Base-by-base conservation (phyloP, 1,140 invertebrate species). In the Neomicropteryx cornuta region DNA sequence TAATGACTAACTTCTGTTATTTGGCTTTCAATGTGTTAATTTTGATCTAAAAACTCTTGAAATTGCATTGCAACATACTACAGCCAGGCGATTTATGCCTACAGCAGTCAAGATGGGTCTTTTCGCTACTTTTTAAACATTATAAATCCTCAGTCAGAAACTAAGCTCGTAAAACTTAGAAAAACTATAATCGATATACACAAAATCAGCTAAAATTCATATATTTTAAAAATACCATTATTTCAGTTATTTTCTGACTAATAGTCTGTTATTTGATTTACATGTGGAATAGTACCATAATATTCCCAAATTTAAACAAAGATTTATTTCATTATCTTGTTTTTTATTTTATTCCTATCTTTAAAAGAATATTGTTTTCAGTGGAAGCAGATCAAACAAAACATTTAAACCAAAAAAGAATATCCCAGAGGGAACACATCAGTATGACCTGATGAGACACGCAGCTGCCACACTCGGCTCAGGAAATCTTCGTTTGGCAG, bases 381-480 rank as follows among this genome's bases (percentile, higher is more conserved):
- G 79, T 70, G 86, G 87, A 56, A 83, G 83, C 62, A 77, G 89
- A 53, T 92, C 88, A 41, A 92, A 89, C 33, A 94, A 93, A 72
- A 94, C 94, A 30, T 98, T 98, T 60, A 97, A 97, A 63, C 95
- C 95, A 43, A 97, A 97, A 69, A 97, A 97, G 62, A 97, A 97
- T 67, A 98, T 98, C 56, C 93, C 93, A 3, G 95, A 98, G 70
- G 94, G 93, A 30, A 97, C 92, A 6, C 92, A 97, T 73, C 94
- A 97, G 57, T 96, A 97, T 86, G 93, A 98, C 60, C 71, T 98
- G 56, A 97, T 98, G 92, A 94, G 97, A 73, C 95, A 98, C 79
- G 96, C 95, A 18, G 93, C 94, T 16, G 92, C 93, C 13, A 99
- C 96, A 1, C 68, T 99, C 28, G 96, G 96, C 14, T 98, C 94